phyloP scores from a whole-genome alignment of 2,113 vertebrate genomes.

The Petrocephalus microphthalmus region DNA sequence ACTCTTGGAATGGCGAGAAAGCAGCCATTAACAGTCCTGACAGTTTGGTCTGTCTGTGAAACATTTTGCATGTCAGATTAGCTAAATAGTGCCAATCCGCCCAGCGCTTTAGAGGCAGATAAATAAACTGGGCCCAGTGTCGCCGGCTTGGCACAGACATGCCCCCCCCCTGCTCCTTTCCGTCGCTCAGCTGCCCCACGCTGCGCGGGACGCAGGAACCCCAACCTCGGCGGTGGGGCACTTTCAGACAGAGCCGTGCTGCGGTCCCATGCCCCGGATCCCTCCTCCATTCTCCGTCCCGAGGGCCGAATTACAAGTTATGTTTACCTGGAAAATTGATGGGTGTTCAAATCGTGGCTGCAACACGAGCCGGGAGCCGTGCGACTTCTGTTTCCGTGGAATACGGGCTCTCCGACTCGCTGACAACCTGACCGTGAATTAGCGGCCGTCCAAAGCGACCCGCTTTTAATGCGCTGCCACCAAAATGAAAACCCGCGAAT shows the following conservation, averaged over 20 bases:
- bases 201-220: neutral
- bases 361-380: neutral
- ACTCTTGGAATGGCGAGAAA: neutral
- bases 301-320: neutral
- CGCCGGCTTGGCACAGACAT: neutral
- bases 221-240: neutral
- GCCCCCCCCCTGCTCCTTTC: neutral
- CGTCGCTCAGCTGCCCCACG: neutral
- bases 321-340: neutral
- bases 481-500: neutral
- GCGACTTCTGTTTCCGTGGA: neutral
- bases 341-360: neutral
- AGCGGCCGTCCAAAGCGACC: neutral
- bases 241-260: neutral
- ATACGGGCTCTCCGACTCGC: neutral
- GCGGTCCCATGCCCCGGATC: neutral
- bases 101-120: constrained; percentile 1
- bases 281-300: neutral
- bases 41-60: neutral
- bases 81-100: neutral
- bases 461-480: neutral
- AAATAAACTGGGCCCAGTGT: neutral
- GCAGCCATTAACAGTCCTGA: neutral
- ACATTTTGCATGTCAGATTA: constrained; percentile 7
- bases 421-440: neutral